A percentile compares a stretch with the other conserved stretches of the same genome.
These are phyloP conservation scores for Galeruca laticollis DNA, from an alignment of 2,888 invertebrate species.

Conservation along the genomic window DNA sequence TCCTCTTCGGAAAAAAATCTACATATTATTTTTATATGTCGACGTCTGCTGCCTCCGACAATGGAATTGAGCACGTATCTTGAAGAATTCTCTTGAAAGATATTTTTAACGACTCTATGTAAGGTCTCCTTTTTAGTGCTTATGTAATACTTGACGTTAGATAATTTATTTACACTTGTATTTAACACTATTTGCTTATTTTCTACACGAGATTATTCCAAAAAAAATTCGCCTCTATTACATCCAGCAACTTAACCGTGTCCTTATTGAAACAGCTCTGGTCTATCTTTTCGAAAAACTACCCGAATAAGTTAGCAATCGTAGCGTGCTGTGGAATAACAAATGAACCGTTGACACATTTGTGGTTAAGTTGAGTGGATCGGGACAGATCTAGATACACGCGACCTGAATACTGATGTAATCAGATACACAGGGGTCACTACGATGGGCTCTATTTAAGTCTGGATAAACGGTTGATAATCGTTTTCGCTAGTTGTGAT, in stretches of 20 bases:
- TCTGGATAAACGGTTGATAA: constrained; percentile 60
- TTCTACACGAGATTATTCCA: too few species aligned
- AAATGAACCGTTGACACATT: constrained; percentile 58
- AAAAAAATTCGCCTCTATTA: too few species aligned
- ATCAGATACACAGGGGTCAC: constrained; percentile 57
- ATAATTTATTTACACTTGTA: too few species aligned
- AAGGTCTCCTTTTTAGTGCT: too few species aligned
- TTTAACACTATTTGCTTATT: too few species aligned
- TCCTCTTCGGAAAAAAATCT: constrained; percentile 59
- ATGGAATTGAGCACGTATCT: constrained; percentile 20
- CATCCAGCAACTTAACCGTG: constrained; percentile 27
- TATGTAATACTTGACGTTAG: too few species aligned
- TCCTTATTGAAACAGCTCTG: constrained; percentile 42
- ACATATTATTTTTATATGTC: constrained; percentile 57
- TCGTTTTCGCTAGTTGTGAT: constrained; percentile 44
- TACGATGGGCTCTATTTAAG: constrained; percentile 10
- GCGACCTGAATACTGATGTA: constrained; percentile 62
- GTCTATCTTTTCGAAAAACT: constrained; percentile 15
- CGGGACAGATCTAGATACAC: constrained; percentile 60
- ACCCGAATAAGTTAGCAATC: constrained; percentile 40
- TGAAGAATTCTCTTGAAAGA: not conserved
- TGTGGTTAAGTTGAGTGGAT: constrained; percentile 57
- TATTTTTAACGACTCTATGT: not conserved
- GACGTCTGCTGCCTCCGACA: constrained; percentile 58
- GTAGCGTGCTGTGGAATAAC: constrained; percentile 54